Conservation (phyloP, 2,113 vertebrate species). For the Ellobius talpinus region DNA sequence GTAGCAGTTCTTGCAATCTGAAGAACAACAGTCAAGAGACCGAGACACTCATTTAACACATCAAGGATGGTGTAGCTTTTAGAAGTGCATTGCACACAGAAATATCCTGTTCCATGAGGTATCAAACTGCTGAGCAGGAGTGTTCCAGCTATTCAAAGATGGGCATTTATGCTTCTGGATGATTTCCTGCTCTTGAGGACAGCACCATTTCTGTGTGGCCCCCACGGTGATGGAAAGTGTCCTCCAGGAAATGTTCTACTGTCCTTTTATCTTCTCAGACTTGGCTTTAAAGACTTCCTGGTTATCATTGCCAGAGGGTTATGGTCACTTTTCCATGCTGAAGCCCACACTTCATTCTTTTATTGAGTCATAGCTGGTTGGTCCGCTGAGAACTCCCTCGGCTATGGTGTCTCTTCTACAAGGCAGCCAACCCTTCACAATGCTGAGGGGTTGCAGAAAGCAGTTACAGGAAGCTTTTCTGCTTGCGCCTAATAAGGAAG, state of each 20-base stretch:
- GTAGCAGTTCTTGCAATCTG: not conserved
- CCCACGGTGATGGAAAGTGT: not conserved
- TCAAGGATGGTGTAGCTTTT: not conserved
- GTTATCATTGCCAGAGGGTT: not conserved
- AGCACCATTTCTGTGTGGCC: not conserved
- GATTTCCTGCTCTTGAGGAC: not conserved
- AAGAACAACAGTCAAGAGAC: not conserved
- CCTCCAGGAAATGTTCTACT: not conserved
- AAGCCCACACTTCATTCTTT: not conserved
- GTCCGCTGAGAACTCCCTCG: not conserved
- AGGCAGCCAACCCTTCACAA: not conserved
- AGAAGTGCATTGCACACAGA: not conserved
- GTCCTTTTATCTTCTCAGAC: not conserved
- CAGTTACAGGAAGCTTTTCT: not conserved
- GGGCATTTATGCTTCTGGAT: not conserved
- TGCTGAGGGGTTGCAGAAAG: not conserved
- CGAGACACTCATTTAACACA: not conserved
- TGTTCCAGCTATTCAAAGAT: not conserved
- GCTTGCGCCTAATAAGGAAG: not conserved
- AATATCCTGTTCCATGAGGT: not conserved
- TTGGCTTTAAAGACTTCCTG: not conserved
- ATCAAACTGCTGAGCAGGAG: not conserved
- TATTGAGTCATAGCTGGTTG: not conserved
- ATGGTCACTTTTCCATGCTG: not conserved
- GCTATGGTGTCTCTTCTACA: not conserved